These are phyloP conservation scores for Drosophila arizonae DNA, from an alignment of 1,140 invertebrate species.

Conservation along the genomic window DNA sequence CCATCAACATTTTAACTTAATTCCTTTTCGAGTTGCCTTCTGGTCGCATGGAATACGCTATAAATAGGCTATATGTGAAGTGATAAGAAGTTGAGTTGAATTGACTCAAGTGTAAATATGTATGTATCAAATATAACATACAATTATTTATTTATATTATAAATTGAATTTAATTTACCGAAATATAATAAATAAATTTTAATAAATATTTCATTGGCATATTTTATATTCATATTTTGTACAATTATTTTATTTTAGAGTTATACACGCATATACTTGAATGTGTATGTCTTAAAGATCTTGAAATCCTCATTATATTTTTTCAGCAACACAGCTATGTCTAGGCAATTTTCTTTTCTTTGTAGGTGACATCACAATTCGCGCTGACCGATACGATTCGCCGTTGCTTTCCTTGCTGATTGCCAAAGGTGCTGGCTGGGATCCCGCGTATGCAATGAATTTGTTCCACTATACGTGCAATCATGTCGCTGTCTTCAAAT, in stretches of 20 bases:
- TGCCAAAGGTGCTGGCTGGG: slow-evolving; percentile 69
- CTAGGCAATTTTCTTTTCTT: neutral
- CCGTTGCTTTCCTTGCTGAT: slow-evolving; percentile 60
- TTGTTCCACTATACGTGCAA: slow-evolving; percentile 78
- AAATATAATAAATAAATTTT: neutral
- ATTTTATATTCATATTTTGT: neutral
- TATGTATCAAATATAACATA: too few species aligned
- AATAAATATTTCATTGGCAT: neutral
- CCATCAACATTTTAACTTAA: slow-evolving; percentile 76
- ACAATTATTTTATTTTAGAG: too few species aligned
- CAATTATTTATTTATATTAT: too few species aligned
- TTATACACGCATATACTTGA: slow-evolving; percentile 1
- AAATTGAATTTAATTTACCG: too few species aligned
- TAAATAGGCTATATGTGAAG: slow-evolving; percentile 46
- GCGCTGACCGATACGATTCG: slow-evolving; percentile 5
- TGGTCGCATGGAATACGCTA: slow-evolving; percentile 30
- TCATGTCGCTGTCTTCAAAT: slow-evolving; percentile 54
- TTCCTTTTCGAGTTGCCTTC: slow-evolving; percentile 68
- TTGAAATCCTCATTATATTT: too few species aligned
- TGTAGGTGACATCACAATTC: slow-evolving; percentile 36
- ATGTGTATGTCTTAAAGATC: too few species aligned
- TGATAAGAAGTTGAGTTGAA: too few species aligned
- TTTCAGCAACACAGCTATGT: too few species aligned
- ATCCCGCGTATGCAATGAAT: slow-evolving; percentile 75
- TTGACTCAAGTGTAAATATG: too few species aligned